These are phyloP conservation scores for Platyrinchus mystaceus DNA, from an alignment of 2,797 vertebrate species.

Conservation along the genomic window DNA sequence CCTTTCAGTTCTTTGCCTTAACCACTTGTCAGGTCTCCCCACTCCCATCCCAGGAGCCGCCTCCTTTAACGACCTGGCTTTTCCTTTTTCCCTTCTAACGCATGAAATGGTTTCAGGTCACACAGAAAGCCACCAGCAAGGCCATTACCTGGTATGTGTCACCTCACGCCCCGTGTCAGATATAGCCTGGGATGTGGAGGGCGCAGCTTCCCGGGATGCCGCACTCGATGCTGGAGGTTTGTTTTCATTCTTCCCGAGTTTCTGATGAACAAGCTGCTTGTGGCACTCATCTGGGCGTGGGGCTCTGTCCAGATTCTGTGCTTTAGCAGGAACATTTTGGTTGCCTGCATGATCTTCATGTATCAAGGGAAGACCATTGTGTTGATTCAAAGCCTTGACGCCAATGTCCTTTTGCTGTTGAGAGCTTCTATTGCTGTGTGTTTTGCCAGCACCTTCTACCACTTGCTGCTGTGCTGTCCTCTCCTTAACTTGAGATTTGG, in stretches of 20 bases:
- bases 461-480: background rate
- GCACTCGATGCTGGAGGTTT: fast-evolving
- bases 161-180: background rate
- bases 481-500: background rate
- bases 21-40: background rate
- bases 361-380: background rate
- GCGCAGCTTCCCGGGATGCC: background rate
- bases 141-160: slow-evolving; percentile 63
- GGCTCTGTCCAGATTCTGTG: background rate
- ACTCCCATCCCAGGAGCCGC: background rate
- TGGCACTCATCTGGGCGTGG: background rate
- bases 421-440: background rate
- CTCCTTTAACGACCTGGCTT: background rate
- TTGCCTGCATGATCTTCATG: background rate
- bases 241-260: slow-evolving; percentile 5
- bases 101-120: background rate
- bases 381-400: slow-evolving; percentile 1
- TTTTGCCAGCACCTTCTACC: background rate
- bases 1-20: background rate
- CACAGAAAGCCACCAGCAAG: background rate
- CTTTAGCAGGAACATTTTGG: background rate
- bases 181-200: background rate
- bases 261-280: background rate
- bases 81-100: background rate
- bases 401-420: background rate